Conservation (phyloP, 2,797 vertebrate genomes). For the Myotis findleyi region DNA sequence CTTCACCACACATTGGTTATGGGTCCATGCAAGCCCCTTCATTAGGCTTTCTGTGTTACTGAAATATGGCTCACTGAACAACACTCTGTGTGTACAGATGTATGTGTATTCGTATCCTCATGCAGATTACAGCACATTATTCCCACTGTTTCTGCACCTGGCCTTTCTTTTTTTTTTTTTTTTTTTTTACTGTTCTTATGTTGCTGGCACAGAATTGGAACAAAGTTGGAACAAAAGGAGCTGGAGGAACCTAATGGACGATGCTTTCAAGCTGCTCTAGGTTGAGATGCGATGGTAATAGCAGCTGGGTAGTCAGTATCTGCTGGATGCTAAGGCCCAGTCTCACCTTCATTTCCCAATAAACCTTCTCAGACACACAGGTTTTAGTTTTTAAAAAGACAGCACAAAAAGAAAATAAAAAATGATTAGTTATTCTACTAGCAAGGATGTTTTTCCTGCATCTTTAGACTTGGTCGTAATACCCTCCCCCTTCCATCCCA, state of each 20-base stretch:
- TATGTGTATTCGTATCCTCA: neutral
- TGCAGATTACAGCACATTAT: neutral
- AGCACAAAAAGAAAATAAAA: neutral
- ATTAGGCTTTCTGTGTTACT: neutral
- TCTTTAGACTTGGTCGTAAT: neutral
- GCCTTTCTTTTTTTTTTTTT: neutral
- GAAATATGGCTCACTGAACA: neutral
- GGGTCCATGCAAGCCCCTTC: neutral
- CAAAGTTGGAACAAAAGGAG: neutral
- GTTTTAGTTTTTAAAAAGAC: neutral
- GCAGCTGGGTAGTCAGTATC: neutral
- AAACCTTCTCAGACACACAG: neutral
- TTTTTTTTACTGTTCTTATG: neutral
- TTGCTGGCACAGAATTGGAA: neutral
- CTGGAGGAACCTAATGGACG: neutral
- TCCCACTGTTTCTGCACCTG: neutral
- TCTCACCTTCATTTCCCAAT: neutral
- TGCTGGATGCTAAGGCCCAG: neutral
- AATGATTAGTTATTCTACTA: neutral
- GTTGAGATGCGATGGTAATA: neutral
- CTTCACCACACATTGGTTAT: neutral
- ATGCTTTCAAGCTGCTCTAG: neutral
- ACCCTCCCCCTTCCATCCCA: neutral
- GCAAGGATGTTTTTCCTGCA: neutral
- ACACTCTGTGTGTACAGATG: neutral